Conservation (phyloP, 2,797 vertebrate genomes). For the Molossus molossus region DNA sequence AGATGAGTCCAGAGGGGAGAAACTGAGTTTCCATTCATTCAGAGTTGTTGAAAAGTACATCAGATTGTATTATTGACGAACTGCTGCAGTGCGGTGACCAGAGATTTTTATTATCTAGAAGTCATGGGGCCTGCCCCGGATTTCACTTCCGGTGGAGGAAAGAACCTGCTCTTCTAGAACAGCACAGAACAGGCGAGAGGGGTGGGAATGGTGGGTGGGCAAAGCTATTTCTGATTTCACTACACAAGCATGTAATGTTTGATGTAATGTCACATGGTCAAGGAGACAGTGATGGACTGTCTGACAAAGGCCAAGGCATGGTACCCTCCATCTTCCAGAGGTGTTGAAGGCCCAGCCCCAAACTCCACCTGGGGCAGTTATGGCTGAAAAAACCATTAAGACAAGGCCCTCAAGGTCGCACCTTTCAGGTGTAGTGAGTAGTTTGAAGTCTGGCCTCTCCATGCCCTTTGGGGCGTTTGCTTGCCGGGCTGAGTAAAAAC, state of each 20-base stretch:
- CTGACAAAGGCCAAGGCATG: neutral
- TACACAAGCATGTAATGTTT: neutral
- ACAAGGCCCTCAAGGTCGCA: neutral
- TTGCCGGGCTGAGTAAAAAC: neutral
- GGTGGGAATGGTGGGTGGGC: neutral
- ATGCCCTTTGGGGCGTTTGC: neutral
- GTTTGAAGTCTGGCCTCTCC: neutral
- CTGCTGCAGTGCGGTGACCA: neutral
- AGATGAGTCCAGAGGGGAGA: neutral
- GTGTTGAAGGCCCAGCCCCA: neutral
- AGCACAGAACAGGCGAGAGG: neutral
- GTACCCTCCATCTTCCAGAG: neutral
- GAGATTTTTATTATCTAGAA: neutral
- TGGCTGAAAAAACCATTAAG: neutral
- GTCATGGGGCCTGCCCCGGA: neutral
- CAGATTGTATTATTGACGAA: neutral
- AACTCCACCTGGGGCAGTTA: neutral
- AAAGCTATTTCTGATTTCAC: constrained; percentile 11
- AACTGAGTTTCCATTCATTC: neutral
- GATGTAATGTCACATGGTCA: neutral
- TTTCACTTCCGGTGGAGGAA: neutral
- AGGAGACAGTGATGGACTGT: neutral
- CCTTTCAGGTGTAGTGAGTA: neutral
- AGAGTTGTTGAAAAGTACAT: neutral
- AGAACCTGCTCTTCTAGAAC: constrained; percentile 1